Evolutionary conservation across 2,797 vertebrate species (phyloP).

Genomic region (Gymnopithys bicolor): DNA sequence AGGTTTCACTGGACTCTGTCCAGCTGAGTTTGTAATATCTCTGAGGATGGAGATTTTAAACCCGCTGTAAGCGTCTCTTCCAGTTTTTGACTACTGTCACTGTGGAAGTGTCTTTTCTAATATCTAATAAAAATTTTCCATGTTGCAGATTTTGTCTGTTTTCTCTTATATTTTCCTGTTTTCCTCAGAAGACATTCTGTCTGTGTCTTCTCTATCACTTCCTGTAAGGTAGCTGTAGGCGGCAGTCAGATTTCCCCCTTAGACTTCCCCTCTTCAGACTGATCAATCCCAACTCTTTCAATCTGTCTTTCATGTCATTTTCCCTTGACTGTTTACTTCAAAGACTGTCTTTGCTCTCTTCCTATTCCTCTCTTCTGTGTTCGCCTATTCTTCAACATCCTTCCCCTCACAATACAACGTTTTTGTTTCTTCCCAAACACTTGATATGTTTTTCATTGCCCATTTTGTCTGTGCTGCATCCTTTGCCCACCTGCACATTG

Average conservation of each 20-base stretch:
- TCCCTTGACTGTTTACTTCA: background rate
- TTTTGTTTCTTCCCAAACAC: background rate
- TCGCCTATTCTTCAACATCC: background rate
- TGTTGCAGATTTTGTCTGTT: background rate
- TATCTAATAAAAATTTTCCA: background rate
- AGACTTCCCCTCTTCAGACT: background rate
- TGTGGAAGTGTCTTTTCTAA: background rate
- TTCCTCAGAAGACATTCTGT: background rate
- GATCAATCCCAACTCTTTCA: background rate
- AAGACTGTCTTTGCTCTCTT: background rate
- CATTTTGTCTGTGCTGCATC: background rate
- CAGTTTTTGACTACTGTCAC: background rate
- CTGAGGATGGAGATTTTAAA: background rate
- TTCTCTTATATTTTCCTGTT: background rate
- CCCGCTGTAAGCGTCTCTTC: background rate
- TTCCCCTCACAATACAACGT: background rate
- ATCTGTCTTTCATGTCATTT: background rate
- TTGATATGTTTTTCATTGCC: background rate
- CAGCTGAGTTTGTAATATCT: background rate
- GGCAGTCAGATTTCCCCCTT: background rate
- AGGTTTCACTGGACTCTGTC: background rate
- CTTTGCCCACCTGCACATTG: background rate
- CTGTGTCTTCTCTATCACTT: background rate
- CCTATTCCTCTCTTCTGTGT: background rate
- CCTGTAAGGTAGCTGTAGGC: background rate